Conservation (phyloP, 2,888 invertebrate genomes). For the Tiliacea citrago region DNA sequence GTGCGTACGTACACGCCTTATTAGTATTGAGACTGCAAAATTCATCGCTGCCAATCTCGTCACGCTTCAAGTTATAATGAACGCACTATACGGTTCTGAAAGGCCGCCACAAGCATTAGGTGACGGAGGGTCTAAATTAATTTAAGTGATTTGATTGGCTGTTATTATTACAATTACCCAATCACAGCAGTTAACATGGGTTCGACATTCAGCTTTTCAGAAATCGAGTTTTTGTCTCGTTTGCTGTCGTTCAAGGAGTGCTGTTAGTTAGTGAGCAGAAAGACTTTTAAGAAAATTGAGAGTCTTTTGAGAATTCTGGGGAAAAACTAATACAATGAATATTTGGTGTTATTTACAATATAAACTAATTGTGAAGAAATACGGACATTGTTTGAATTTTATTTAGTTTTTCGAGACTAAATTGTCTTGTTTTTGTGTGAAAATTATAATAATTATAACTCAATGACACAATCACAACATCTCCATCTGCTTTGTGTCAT, state of each 20-base stretch:
- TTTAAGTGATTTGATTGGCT: no score
- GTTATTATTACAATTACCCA: not conserved
- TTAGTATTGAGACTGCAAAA: no score
- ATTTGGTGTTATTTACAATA: not conserved
- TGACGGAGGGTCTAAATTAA: no score
- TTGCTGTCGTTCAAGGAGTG: not conserved
- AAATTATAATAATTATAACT: conserved; percentile 9
- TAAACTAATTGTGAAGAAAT: not conserved
- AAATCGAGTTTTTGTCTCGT: not conserved
- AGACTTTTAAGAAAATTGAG: not conserved
- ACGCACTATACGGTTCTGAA: no score
- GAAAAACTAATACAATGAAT: not conserved
- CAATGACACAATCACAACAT: no score
- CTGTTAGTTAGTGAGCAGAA: not conserved
- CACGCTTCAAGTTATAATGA: no score
- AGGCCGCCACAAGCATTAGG: no score
- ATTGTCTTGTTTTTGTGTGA: conserved; percentile 47
- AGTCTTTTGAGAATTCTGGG: not conserved
- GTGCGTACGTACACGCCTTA: no score
- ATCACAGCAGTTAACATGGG: not conserved
- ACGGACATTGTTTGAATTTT: not conserved
- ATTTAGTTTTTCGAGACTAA: not conserved
- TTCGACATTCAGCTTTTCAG: not conserved
- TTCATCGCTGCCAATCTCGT: no score
- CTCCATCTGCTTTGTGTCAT: no score